Evolutionary conservation across 2,797 vertebrate genomes (phyloP), one percentile per base, ranked within the genome.

Genomic region (Amazona finschi): DNA sequence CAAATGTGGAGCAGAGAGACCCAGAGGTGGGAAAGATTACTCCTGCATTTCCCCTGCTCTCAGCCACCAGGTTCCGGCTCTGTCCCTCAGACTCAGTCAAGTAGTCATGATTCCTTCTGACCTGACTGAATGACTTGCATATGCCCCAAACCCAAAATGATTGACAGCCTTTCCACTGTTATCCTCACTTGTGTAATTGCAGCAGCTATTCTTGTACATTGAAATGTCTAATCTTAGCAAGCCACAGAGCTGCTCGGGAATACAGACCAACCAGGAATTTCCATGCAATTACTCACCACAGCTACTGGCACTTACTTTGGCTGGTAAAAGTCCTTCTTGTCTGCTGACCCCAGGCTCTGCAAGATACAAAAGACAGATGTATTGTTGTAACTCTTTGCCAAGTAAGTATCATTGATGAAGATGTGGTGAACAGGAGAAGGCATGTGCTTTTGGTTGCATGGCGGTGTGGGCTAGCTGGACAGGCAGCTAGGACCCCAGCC

Each of bases 301-400:
- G 66, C 83, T 85, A 36, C 85, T 13, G 86, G 78, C 89, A 95
- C 97, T 98, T 98, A 99, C 99, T 98, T 99, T 67, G 98, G 98
- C 52, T 97, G 98, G 89, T 98, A 98, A 71, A 98, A 97, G 91
- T 99, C 98, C 96, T 98, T 99, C 94, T 98, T 98, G 96, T 99
- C 99, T 3, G 98, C 98, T 10, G 99, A 99, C 78, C 99, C 99
- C 95, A 99, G 97, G 97, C 99, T 99, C 99, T 99, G 97, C 19
- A 98, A 98, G 83, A 96, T 92, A 92, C 93, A 96, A 88, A 86
- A 91, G 65, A 90, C 11, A 94, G 41, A 61, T 20, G 22, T 0
- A 25, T 36, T 47, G 36, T 69, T 49, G 90, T 92, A 94, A 91
- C 15, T 24, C 24, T 60, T 81, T 76, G 39, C 27, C n/a, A 61